These are phyloP conservation scores for Athene cunicularia DNA, from an alignment of 2,113 vertebrate species.

Conservation along the genomic window DNA sequence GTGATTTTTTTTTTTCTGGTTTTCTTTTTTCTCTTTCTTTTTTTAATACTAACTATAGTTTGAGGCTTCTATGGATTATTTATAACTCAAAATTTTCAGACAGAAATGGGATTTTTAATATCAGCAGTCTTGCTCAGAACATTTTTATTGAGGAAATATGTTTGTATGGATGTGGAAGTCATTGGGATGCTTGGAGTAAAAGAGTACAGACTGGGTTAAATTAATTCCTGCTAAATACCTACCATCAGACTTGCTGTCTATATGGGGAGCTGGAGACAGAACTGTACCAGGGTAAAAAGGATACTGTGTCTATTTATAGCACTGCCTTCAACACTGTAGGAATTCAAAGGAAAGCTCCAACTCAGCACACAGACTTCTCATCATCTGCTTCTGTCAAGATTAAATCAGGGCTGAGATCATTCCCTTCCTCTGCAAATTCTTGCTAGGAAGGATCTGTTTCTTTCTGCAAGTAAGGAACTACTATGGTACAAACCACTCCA, in stretches of 20 bases:
- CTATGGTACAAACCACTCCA: neutral
- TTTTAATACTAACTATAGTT: neutral
- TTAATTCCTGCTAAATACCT: conserved; percentile 59
- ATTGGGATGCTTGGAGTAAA: neutral
- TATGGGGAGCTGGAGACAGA: conserved; percentile 26
- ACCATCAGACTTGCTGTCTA: conserved; percentile 41
- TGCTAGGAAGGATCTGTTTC: neutral
- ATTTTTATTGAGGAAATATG: conserved; percentile 15
- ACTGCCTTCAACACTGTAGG: conserved; percentile 45
- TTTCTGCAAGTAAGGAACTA: neutral
- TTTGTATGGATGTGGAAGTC: neutral
- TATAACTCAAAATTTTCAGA: neutral
- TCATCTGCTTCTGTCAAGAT: conserved; percentile 58
- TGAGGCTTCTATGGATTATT: neutral
- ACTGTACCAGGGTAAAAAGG: conserved; percentile 47
- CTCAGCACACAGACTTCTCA: conserved; percentile 54
- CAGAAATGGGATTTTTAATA: conserved; percentile 18
- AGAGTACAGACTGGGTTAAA: conserved; percentile 45
- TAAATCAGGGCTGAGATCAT: conserved; percentile 26
- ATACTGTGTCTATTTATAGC: conserved; percentile 60
- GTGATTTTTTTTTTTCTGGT: no score
- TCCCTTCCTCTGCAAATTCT: neutral
- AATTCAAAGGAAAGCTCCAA: conserved; percentile 64
- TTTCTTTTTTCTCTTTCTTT: no score
- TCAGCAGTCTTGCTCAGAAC: neutral